A percentile compares a stretch with the other conserved stretches of the same genome.
These are phyloP conservation scores for Apamea crenata DNA, from an alignment of 2,888 invertebrate species.

Conservation along the genomic window DNA sequence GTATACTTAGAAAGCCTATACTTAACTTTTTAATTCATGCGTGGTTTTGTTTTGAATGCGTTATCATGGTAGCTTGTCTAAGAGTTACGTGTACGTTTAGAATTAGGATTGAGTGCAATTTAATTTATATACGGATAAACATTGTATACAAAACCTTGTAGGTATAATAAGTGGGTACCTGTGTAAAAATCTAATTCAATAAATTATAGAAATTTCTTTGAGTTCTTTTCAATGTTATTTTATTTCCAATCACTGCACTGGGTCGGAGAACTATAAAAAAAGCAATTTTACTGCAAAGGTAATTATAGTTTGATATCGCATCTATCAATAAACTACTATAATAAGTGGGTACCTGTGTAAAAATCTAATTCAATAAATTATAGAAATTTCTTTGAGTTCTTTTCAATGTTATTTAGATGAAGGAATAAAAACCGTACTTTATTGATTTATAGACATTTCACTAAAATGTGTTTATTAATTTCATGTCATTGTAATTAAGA, in stretches of 20 bases:
- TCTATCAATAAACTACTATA: not conserved
- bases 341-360: too few relatives aligned
- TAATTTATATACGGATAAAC: not conserved
- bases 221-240: not conserved
- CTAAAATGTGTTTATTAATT: not conserved
- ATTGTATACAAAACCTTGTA: not conserved
- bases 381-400: not conserved
- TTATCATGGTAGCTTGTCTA: not conserved
- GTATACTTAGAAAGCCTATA: constrained; percentile 37
- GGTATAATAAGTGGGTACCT: not conserved
- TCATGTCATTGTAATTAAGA: not conserved
- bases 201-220: not conserved
- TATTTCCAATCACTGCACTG: not conserved
- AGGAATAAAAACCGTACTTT: not conserved
- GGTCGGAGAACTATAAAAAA: not conserved
- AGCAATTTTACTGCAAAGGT: not conserved
- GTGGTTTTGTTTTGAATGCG: constrained; percentile 1
- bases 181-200: not conserved
- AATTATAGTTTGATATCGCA: not conserved
- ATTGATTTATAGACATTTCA: not conserved
- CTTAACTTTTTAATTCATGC: not conserved
- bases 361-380: not conserved
- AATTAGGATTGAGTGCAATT: too few relatives aligned
- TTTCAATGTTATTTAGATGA: not conserved
- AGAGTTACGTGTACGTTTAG: not conserved